Base-by-base conservation (phyloP, 1,140 invertebrate species). In the Battus philenor region DNA sequence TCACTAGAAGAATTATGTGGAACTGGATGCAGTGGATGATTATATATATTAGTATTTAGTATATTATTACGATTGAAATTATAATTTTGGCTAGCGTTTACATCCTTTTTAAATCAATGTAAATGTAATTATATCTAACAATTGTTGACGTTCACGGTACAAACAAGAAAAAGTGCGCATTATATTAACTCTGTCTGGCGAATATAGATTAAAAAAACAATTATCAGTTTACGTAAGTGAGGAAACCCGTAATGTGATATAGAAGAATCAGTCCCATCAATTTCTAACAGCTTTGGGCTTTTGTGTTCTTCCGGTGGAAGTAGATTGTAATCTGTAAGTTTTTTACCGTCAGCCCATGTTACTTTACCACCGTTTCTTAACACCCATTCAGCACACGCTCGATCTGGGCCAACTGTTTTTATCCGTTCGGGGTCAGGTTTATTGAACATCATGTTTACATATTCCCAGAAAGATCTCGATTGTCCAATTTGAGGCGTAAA, bases 361-460 rank as follows among this genome's bases (percentile, higher is more conserved):
- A 96, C 88, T 47, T 86, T 81, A 10, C 93, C 95, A 6, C 95
- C 95, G 86, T 95, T 95, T 64, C 90, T 82, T 29, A 96, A 72
- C 6, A 97, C 86, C 96, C 96, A 97, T 86, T 97, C 24, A n/a
- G 95, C 94, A 87, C 95, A 96, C n/a, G 93, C 92, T 64, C 91
- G 69, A 74, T 97, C 95, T 2, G 95, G 89, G 0, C 96, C 96
- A 47, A 95, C 87, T 59, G 88, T 75, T 73, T 92, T 89, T 17
- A 95, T 88, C 55, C 94, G 81, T 3, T 89, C 82, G 15, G 83
- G 54, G 72, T 94, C 93, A 43, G 92, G 89, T 48, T 79, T 84
- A 87, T 93, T 88, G 51, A 89, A 89, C 71, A 88, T 88, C 70
- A 87, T 81, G 55, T 88, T 89, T 0, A 89, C 70, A 77, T 86